Conservation (phyloP, 2,113 vertebrate genomes). For the Prietella phreatophila region DNA sequence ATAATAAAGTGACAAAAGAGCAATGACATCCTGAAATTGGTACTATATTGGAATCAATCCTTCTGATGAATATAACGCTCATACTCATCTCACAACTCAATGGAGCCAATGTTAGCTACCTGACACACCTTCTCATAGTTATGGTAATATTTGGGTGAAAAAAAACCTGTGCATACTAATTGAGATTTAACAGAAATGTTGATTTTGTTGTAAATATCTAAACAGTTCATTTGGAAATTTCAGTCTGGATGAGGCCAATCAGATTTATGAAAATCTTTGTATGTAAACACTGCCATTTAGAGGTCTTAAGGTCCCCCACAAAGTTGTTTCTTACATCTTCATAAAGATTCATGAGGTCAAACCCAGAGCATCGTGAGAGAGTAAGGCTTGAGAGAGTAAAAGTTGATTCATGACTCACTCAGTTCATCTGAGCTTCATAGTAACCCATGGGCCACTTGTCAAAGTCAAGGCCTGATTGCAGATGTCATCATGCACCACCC, state of each 20-base stretch:
- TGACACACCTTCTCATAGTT: neutral
- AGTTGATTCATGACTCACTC: slow-evolving; percentile 19
- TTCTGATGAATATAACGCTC: neutral
- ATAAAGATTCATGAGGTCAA: slow-evolving; percentile 10
- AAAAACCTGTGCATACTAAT: neutral
- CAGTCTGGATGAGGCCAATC: neutral
- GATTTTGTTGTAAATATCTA: neutral
- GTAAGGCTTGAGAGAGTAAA: slow-evolving; percentile 1
- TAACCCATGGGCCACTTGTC: slow-evolving; percentile 25
- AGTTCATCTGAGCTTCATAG: slow-evolving; percentile 15
- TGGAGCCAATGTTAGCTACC: neutral
- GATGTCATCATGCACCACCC: slow-evolving; percentile 16
- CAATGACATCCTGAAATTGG: neutral
- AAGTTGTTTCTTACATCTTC: neutral
- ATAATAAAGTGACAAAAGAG: neutral
- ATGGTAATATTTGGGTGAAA: neutral
- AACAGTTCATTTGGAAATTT: neutral
- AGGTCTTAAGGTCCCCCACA: neutral
- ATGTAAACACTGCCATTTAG: slow-evolving; percentile 1
- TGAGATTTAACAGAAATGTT: neutral
- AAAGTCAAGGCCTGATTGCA: slow-evolving; percentile 18
- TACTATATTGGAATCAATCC: neutral
- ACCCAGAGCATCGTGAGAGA: slow-evolving; percentile 11
- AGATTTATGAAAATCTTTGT: slow-evolving; percentile 17
- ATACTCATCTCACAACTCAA: neutral